These are phyloP conservation scores for Mormyrops boulengeri DNA, from an alignment of 2,797 vertebrate genomes.

Conservation along the genomic window DNA sequence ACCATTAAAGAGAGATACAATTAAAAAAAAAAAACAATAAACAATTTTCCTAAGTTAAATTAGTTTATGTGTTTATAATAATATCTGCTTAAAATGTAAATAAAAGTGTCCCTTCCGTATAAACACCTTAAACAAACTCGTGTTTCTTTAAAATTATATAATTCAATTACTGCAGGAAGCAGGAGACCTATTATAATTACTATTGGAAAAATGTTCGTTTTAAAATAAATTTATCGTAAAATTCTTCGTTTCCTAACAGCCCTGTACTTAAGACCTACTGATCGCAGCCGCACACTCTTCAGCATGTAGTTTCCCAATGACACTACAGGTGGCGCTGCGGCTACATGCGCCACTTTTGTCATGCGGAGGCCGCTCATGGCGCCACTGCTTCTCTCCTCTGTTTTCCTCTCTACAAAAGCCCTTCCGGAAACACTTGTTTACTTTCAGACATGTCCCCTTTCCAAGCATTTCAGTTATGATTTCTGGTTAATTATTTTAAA, in stretches of 20 bases:
- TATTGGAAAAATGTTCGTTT: not conserved
- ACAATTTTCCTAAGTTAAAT: not conserved
- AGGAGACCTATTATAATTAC: not conserved
- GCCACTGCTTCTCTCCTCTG: conserved; percentile 1
- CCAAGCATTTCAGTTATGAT: not conserved
- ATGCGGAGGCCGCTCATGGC: not conserved
- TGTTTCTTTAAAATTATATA: not conserved
- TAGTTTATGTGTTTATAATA: not conserved
- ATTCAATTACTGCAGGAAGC: not conserved
- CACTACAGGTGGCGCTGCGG: not conserved
- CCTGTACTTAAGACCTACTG: not conserved
- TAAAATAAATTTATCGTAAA: not conserved
- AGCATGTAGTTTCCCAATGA: conserved; percentile 2
- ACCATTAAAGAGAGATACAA: not conserved
- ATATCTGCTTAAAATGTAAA: not conserved
- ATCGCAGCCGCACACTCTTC: not conserved
- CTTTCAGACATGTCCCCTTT: conserved; percentile 17
- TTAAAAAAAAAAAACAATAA: not conserved
- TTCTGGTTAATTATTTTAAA: not conserved
- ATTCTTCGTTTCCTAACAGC: not conserved
- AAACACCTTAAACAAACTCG: not conserved
- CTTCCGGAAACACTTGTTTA: conserved; percentile 58
- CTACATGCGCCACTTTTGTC: not conserved
- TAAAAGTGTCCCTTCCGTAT: not conserved
- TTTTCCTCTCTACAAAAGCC: conserved; percentile 6